A percentile compares a stretch with the other conserved stretches of the same genome.
Conservation (phyloP, 2,888 invertebrate genomes). For the Lasioglossum pauxillum region DNA sequence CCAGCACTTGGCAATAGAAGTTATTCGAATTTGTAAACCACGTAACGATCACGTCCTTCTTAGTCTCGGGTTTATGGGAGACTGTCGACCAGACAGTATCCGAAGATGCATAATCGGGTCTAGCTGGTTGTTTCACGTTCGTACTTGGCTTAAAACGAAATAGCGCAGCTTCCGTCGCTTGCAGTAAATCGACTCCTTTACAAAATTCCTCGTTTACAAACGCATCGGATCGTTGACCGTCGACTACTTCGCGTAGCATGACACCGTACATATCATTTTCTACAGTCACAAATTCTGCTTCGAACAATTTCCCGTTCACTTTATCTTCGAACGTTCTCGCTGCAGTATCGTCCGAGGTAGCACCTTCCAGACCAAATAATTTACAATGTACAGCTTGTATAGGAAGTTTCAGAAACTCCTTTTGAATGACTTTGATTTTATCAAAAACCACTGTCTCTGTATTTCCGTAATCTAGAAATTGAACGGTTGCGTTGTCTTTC, state of each 20-base stretch:
- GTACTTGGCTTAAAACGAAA: constrained; percentile 31
- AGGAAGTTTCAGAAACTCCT: constrained; percentile 77
- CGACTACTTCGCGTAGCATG: constrained; percentile 70
- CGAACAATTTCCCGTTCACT: constrained; percentile 70
- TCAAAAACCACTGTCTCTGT: constrained; percentile 86
- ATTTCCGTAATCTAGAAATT: constrained; percentile 91
- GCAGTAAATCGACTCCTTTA: constrained; percentile 66
- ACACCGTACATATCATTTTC: constrained; percentile 75
- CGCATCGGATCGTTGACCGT: constrained; percentile 41
- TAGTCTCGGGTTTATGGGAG: constrained; percentile 85
- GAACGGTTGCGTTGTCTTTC: constrained; percentile 85
- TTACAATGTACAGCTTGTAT: constrained; percentile 82
- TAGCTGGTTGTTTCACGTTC: constrained; percentile 57
- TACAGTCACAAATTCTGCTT: constrained; percentile 77
- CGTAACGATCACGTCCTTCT: constrained; percentile 87
- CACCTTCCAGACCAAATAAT: constrained; percentile 74
- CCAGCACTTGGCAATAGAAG: constrained; percentile 88
- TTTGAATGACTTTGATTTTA: constrained; percentile 84
- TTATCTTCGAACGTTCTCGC: constrained; percentile 68
- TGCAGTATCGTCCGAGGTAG: constrained; percentile 64
- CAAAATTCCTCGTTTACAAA: constrained; percentile 78
- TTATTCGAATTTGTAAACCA: constrained; percentile 92
- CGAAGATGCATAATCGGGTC: constrained; percentile 85
- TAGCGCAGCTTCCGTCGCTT: constrained; percentile 69
- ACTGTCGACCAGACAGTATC: constrained; percentile 85